Base-by-base conservation (phyloP, 2,888 invertebrate species). In the Lithodes maja region DNA sequence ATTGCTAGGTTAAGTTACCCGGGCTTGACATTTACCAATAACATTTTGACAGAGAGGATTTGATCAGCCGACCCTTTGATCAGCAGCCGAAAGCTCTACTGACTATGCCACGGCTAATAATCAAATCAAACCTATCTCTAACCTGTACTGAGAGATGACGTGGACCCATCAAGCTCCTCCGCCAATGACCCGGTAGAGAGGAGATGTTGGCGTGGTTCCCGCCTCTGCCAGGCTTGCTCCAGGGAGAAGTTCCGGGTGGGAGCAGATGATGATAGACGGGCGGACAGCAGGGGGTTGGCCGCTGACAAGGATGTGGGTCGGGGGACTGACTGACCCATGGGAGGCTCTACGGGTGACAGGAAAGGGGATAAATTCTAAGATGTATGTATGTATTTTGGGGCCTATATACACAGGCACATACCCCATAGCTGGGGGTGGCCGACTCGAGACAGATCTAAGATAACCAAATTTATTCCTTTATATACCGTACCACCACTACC, bases 241-340 rank as follows among this genome's bases (percentile, higher is more conserved):
- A 93, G 92, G 53, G 92, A 90, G 61, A 97, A 97, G 86, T 97
- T 97, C 2, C 97, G 97, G 49, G 85, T 89, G 68, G 91, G 91
- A 54, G 98, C 98, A 83, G 98, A 98, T 81, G 97, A 97, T 2
- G 97, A 97, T 2, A 98, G 95, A 89, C 97, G 95, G 55, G 96
- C 95, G 15, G 92, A 91, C 5, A 92, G 92, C 90, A 95, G 94
- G 90, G 94, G 92, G 68, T 92, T 92, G 17, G 92, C 87, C 55
- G 92, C 88, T n/a, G 92, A 87, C 7, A 92, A 87, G 49, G 86
- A 87, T 2, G 90, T 83, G 71, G 90, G 85, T 15, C 90, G 77
- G 53, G 91, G 91, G 17, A 91, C 91, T 2, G 90, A 90, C 71
- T 87, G 87, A 5, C 91, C 90, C 82, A 91, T 80, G 9, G 90